Evolutionary conservation across 1,140 invertebrate species (phyloP), one percentile per base, ranked within the genome.

Genomic region (Lepidurus arcticus): DNA sequence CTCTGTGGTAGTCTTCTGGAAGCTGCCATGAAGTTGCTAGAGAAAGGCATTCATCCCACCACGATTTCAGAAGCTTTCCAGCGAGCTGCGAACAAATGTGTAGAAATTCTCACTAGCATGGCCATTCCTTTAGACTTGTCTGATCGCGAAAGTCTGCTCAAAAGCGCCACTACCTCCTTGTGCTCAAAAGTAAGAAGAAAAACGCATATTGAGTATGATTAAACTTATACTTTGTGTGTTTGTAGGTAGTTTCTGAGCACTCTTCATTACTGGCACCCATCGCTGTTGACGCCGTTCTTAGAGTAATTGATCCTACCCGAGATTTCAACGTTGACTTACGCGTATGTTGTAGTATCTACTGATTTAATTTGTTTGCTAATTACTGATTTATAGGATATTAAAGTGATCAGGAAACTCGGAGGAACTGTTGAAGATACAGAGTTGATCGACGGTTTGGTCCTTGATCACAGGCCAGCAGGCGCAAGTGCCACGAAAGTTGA

Each of bases 361-460:
- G 24, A 43, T 4, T 44, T 16, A 1, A n/a, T 76, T 24, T 42
- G 21, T 73, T 9, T 5, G 42, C 16, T 42, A 34, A 78, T 65
- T 78, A 42, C 7, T 75, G 26, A 26, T 75, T 26, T 74, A 74
- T 45, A 78, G 78, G 78, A 78, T 44, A 97, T 99, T 76, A 97
- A 96, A 88, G 92, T 99, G 10, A 93, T 98, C 78, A 95, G 95
- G 83, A 96, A 97, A 82, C 87, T 99, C 65, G 97, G 98, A 74
- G 97, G 97, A 26, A 99, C 98, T 24, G 92, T 99, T 5, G 98
- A 99, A 86, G 98, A 99, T 84, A 98, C 98, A 0, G 93, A 98
- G 87, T 85, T 99, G 24, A 90, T 99, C 78, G 93, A 98, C 78
- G 98, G 98, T 42, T 87, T 99, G 75, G 93, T 99, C 1, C 96